Conservation (phyloP, 2,113 vertebrate species). For the Clarias batrachus region DNA sequence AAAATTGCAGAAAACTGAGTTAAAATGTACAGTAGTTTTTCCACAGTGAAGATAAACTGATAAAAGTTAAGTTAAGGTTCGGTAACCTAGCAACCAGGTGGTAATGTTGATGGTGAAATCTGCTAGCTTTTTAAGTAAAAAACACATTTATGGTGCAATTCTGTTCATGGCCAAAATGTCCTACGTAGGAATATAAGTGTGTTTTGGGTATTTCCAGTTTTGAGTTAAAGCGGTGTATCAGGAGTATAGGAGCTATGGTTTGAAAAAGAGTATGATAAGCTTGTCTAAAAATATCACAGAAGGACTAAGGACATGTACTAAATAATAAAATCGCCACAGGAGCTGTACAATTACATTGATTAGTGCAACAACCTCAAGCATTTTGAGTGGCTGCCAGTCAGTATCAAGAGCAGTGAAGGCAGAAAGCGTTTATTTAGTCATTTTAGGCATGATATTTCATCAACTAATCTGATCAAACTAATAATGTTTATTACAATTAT, state of each 20-base stretch:
- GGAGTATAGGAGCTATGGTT: neutral
- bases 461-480: neutral
- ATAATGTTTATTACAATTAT: neutral
- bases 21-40: neutral
- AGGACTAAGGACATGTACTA: neutral
- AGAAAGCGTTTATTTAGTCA: too few relatives aligned
- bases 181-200: neutral
- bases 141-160: neutral
- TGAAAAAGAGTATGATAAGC: neutral
- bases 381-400: too few relatives aligned
- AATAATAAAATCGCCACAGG: neutral
- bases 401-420: too few relatives aligned
- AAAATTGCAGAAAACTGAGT: neutral
- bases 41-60: too few relatives aligned
- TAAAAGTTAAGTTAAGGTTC: neutral
- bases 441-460: too few relatives aligned
- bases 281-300: neutral
- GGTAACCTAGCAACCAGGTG: neutral
- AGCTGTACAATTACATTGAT: neutral
- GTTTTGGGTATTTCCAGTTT: neutral
- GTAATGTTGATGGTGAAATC: neutral
- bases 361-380: neutral
- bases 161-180: neutral
- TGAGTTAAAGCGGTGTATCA: neutral
- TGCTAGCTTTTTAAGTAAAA: neutral